A percentile compares a stretch with the other conserved stretches of the same genome.
These are phyloP conservation scores for Bagarius yarrelli DNA, from an alignment of 2,113 vertebrate species.

Conservation along the genomic window DNA sequence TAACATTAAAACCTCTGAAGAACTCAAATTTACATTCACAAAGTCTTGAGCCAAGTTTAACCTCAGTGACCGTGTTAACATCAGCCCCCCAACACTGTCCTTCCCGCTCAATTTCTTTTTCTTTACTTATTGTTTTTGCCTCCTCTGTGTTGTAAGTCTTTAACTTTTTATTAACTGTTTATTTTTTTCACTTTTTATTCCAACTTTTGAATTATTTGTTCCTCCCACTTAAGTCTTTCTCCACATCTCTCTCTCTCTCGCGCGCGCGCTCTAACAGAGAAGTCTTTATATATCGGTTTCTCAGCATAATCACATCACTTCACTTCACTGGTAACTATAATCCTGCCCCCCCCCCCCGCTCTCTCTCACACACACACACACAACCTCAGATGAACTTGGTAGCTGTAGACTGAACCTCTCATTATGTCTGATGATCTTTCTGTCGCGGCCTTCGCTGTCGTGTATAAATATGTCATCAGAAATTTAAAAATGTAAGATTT, in stretches of 20 bases:
- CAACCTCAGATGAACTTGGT: background rate
- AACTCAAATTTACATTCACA: background rate
- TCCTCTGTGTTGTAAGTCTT: no score
- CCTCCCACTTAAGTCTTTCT: background rate
- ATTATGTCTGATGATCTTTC: background rate
- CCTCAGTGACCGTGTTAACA: background rate
- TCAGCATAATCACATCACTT: constrained; percentile 10
- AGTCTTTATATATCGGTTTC: background rate
- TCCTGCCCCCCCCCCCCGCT: background rate
- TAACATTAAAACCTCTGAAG: background rate
- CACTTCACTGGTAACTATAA: background rate
- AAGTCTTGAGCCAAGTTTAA: background rate
- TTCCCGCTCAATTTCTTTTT: no score
- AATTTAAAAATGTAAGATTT: background rate
- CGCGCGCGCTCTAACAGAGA: constrained; percentile 62
- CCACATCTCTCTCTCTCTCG: constrained; percentile 5
- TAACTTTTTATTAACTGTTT: no score
- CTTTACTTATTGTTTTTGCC: no score
- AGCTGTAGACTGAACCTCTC: background rate
- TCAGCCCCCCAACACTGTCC: no score
- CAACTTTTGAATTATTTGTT: no score
- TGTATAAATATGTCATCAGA: background rate
- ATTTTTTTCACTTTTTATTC: no score
- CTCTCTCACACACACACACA: background rate
- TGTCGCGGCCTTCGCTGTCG: no score